Evolutionary conservation across 2,888 invertebrate species (phyloP).

Genomic region (Andrena bucephala): DNA sequence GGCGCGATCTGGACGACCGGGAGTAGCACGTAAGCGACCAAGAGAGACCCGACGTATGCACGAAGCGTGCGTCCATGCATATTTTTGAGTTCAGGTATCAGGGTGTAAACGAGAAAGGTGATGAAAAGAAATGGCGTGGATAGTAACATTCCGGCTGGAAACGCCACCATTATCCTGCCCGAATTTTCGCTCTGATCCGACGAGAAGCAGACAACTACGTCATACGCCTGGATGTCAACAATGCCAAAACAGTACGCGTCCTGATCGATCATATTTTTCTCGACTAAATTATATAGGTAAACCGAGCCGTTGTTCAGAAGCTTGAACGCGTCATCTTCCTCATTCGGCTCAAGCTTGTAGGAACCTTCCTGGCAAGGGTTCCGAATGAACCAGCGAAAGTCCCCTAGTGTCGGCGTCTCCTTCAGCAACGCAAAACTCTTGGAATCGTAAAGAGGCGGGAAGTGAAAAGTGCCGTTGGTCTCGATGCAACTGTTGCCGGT

Average conservation of each 20-base stretch:
- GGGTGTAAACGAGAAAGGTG: conserved; percentile 80
- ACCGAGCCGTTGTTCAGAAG: conserved; percentile 74
- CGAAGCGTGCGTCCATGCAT: conserved; percentile 81
- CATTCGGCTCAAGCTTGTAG: conserved; percentile 64
- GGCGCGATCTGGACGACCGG: conserved; percentile 64
- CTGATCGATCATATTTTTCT: background rate
- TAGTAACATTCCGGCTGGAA: conserved; percentile 74
- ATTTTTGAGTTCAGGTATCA: conserved; percentile 80
- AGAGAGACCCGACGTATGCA: conserved; percentile 76
- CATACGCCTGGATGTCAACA: conserved; percentile 18
- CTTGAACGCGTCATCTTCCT: conserved; percentile 54
- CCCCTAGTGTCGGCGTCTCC: background rate
- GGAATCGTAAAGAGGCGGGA: conserved; percentile 69
- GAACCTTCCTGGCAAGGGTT: conserved; percentile 66
- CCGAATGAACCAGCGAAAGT: conserved; percentile 56
- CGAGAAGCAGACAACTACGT: conserved; percentile 67
- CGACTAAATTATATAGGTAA: conserved; percentile 8
- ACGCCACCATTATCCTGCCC: background rate
- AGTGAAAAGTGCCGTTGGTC: conserved; percentile 22
- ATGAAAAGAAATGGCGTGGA: conserved; percentile 80
- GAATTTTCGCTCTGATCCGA: background rate
- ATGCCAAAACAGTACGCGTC: conserved; percentile 71
- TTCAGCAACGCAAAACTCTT: conserved; percentile 24
- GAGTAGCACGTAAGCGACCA: conserved; percentile 76
- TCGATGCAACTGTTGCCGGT: conserved; percentile 1